Base-by-base conservation (phyloP, 2,113 vertebrate genomes). In the Dolichallabes microphthalmus region DNA sequence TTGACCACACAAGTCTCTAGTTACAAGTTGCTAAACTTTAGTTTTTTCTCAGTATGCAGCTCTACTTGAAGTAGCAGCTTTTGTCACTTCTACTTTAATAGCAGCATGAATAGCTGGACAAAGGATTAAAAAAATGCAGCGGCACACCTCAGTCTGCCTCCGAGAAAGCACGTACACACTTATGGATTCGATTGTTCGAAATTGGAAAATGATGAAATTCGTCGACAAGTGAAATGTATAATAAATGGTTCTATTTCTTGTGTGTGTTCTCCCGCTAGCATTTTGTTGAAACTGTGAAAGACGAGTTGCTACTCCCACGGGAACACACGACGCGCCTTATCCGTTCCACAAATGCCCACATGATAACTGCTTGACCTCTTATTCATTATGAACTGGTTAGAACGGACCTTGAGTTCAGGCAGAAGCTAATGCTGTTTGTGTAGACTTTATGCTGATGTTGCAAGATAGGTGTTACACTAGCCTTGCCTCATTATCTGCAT, bases 401-500 rank as follows among this genome's bases (percentile, higher is more conserved):
- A 68, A 86, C 52, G 50, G 58, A 86, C 60, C 35, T 60, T 22
- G 27, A 63, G 80, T 85, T 60, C 80, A 69, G 66, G 22, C 58
- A 39, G 80, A 83, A 83, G 61, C 57, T 10, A 52, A 86, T 57
- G 77, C 52, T 83, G 68, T 87, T 88, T 87, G 69, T 83, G 25
- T 58, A 82, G 83, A 74, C 45, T 77, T 76, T 80, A 76, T 81
- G 86, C 60, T 80, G 69, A 87, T 71, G 68, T 86, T 77, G 76
- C 87, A 88, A 85, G 80, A 69, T 82, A 83, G 88, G 60, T 87
- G 89, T 89, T 90, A 89, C 55, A 83, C 82, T 85, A 94, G 93
- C 90, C 61, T 92, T 35, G 64, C 89, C 87, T n/a, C 87, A 87
- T 89, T 90, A 91, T 86, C 86, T 92, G 85, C 88, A 85, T 14